Conservation (phyloP, 2,797 vertebrate species). For the Takifugu rubripes region DNA sequence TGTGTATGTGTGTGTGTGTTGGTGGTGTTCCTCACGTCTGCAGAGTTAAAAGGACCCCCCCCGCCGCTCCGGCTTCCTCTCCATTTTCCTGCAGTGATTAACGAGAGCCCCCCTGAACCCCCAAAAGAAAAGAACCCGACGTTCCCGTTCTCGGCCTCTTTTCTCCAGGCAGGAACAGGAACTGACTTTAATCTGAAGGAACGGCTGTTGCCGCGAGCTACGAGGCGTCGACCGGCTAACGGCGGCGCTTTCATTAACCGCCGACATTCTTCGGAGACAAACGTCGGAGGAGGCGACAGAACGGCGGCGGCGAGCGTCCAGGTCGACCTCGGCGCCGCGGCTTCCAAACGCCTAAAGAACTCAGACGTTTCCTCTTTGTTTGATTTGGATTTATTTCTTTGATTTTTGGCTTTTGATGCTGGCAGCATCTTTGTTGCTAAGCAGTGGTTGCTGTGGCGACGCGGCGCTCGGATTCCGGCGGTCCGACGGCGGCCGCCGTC, state of each 20-base stretch:
- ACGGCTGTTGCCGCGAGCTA: constrained; percentile 34
- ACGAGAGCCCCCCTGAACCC: constrained; percentile 36
- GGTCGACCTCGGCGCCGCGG: too few species aligned
- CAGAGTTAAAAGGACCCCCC: constrained; percentile 63
- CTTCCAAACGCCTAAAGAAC: not conserved
- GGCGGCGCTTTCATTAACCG: constrained; percentile 48
- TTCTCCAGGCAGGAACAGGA: constrained; percentile 29
- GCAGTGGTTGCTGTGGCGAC: constrained; percentile 69
- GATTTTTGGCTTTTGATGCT: constrained; percentile 22
- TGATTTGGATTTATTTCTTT: not conserved
- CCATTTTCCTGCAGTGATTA: constrained; percentile 55
- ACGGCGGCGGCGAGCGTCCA: not conserved
- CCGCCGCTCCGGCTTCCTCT: too few species aligned
- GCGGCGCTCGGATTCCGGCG: constrained; percentile 54
- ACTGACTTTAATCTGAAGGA: constrained; percentile 57
- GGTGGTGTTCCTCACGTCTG: constrained; percentile 27
- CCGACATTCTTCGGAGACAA: constrained; percentile 33
- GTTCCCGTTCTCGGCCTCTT: not conserved
- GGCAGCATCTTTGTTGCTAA: constrained; percentile 66
- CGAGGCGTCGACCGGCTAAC: constrained; percentile 54
- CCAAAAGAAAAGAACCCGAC: constrained; percentile 12
- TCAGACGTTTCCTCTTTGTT: not conserved
- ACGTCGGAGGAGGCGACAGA: constrained; percentile 8
- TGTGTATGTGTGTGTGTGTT: too few species aligned
- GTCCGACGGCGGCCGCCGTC: constrained; percentile 31